These are phyloP conservation scores for Euzophera pinguis DNA, from an alignment of 2,888 invertebrate genomes.

Conservation along the genomic window DNA sequence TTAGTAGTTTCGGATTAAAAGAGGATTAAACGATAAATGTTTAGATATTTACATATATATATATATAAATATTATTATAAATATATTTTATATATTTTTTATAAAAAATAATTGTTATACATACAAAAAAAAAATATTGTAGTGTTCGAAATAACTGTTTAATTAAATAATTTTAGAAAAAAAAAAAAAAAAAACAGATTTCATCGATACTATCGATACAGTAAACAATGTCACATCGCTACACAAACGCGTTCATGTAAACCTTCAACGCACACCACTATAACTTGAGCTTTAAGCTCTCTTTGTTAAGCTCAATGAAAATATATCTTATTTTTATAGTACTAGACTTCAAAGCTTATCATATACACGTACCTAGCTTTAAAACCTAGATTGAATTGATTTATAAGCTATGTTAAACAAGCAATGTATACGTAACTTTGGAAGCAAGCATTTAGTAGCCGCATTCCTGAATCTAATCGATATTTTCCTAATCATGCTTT, in stretches of 20 bases:
- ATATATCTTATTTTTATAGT: neutral
- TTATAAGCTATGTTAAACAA: conserved; percentile 2
- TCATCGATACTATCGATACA: neutral
- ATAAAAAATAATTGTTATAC: no score
- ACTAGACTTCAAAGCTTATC: neutral
- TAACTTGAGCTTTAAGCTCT: conserved; percentile 1
- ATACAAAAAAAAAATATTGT: no score
- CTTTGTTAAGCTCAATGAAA: neutral
- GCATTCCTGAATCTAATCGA: neutral
- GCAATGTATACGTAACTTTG: neutral
- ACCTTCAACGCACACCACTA: conserved; percentile 1
- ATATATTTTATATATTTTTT: no score
- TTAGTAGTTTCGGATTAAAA: no score
- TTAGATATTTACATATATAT: no score
- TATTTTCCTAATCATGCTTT: neutral
- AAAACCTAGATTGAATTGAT: conserved; percentile 8
- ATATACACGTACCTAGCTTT: neutral
- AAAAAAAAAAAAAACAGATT: neutral
- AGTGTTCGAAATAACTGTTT: no score
- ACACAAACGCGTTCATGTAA: conserved; percentile 5
- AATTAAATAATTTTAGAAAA: no score
- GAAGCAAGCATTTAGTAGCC: neutral
- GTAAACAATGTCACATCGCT: neutral
- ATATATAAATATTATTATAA: no score
- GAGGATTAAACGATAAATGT: no score